A percentile compares a stretch with the other conserved stretches of the same genome.
These are phyloP conservation scores for Hirtodrosophila trivittata DNA, from an alignment of 2,888 invertebrate genomes.

Conservation along the genomic window DNA sequence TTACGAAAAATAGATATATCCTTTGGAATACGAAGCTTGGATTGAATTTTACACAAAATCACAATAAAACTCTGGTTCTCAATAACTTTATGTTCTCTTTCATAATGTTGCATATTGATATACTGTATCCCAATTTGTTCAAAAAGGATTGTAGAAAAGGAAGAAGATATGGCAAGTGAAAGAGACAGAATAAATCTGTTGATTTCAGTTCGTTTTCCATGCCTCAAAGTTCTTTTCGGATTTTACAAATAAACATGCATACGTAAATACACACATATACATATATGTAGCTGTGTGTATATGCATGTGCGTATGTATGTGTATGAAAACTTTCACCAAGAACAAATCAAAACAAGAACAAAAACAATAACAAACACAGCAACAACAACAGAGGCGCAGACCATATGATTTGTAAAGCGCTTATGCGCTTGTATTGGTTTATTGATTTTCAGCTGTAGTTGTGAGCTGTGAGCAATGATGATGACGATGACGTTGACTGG, in stretches of 20 bases:
- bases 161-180: too few species aligned
- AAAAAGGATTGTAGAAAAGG: too few species aligned
- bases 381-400: constrained; percentile 42
- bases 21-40: too few species aligned
- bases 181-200: too few species aligned
- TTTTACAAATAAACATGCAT: constrained; percentile 5
- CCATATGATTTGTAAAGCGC: constrained; percentile 73
- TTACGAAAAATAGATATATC: too few species aligned
- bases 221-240: constrained; percentile 12
- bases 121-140: too few species aligned
- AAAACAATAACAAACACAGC: too few species aligned
- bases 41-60: too few species aligned
- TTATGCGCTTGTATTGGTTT: constrained; percentile 74
- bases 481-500: background rate
- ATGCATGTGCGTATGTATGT: constrained; percentile 17
- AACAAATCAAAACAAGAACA: constrained; percentile 57
- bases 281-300: background rate
- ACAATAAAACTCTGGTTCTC: too few species aligned
- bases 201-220: constrained; percentile 4
- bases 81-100: too few species aligned
- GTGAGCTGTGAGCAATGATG: constrained; percentile 12
- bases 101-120: too few species aligned
- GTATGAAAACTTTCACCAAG: constrained; percentile 71
- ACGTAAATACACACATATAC: constrained; percentile 1
- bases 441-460: constrained; percentile 65